Base-by-base conservation (phyloP, 2,113 vertebrate genomes). In the Megaceryle maxima region DNA sequence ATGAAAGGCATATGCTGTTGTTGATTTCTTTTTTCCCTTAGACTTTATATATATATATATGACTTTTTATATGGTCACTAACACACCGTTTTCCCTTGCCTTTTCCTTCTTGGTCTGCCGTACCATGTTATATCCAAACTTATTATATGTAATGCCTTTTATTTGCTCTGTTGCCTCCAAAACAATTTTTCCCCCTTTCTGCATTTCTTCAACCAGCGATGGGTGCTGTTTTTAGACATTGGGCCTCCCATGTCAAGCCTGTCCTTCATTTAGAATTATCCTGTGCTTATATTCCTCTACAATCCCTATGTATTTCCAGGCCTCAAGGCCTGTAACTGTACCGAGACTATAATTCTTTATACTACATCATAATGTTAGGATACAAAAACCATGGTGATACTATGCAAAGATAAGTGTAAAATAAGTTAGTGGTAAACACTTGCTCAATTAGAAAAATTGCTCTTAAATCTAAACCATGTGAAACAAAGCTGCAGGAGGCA, bases 11-110 rank as follows among this genome's bases (percentile, higher is more conserved):
- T 53, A 21, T 22, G 7, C 18, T 70, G 39, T 29, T 31, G 29
- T 44, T 31, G 29, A 53, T 10, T 82, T 44, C 2, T 16, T 43
- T 57, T 60, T 44, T 60, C 13, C 16, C 28, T 39, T 4, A 8
- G 21, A 62, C 39, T 69, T 48, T 35, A 28, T 29, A 59, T 12
- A 28, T 0, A 1, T 53, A 18, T n/a, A n/a, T n/a, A 37, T 20
- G 9, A 11, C 8, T 37, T 44, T 24, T 33, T 31, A 44, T 29
- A 20, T 1, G 0, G 46, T 62, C 3, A 3, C 41, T 48, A 41
- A 26, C 11, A 13, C 5, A 11, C 10, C 39, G 55, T 59, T 73
- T 44, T 33, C 17, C 10, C 12, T 46, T 83, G 19, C 9, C 56
- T 13, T 25, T 63, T 77, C 13, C 48, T 21, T 70, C 1, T 77